Base-by-base conservation (phyloP, 2,113 vertebrate species). In the Corynorhinus townsendii region DNA sequence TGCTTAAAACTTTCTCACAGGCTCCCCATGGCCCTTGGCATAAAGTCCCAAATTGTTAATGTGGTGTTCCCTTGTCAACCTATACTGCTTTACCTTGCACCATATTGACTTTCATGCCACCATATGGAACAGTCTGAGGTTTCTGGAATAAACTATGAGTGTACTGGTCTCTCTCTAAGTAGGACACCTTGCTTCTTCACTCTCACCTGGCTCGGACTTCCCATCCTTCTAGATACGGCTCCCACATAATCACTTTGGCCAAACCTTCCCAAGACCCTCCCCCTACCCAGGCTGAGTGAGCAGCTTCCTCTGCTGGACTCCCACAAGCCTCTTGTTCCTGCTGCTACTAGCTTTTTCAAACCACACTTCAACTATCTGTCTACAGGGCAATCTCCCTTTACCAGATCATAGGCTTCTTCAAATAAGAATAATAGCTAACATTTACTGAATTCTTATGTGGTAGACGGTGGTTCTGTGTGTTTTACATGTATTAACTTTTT, bases 351-450 rank as follows among this genome's bases (percentile, higher is more conserved):
- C 56, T 81, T 89, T 69, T 94, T 28, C 26, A 62, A 28, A 81
- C 69, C 33, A 89, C 52, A 52, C 89, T 84, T 89, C 87, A 86
- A 84, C 7, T 15, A 72, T 47, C 4, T 79, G 54, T 87, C 95
- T 81, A 93, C 45, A 79, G 38, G 64, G 87, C 92, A 90, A 43
- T 49, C 38, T 84, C 73, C 85, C 62, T 76, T 83, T 83, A 80
- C 73, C 26, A 66, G 75, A 76, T 17, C 12, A 33, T 10, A 30
- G 90, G 9, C 47, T 92, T 71, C 79, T 83, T 95, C 72, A 95
- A 83, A 85, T 75, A 62, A 76, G 26, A 94, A 90, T 80, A 90
- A 84, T 2, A 92, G 66, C 14, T 94, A 94, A 84, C 43, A 77
- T 30, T 45, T 90, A 90, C 0, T 86, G 68, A 88, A 92, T 26